Base-by-base conservation (phyloP, 2,797 vertebrate species). In the Urosaurus nigricauda region DNA sequence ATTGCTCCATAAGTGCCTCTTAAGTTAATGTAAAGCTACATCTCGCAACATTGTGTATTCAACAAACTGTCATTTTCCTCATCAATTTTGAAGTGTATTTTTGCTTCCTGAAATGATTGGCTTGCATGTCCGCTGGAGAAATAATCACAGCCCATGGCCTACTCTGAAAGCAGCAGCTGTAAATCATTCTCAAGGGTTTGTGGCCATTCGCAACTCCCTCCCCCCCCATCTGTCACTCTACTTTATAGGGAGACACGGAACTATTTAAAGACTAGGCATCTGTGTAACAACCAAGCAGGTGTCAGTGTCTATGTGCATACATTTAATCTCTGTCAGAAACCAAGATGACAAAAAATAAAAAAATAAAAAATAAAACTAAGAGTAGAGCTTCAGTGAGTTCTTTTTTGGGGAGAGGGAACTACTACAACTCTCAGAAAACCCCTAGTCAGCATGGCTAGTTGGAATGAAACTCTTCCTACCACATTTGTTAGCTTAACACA, bases 1-100 rank as follows among this genome's bases (percentile, higher is more conserved):
- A 96, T 93, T 95, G 92, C 92, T 94, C 95, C 91, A 94, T 96
- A 96, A 96, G 95, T 95, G 95, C 95, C 95, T 96, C 95, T 96
- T 96, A 95, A 96, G 94, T 96, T 96, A 96, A 96, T 96, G 95
- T 95, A 95, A 95, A 94, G 90, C 95, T 93, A 92, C 94, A 93
- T 95, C 94, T 93, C 0, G 86, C 94, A 95, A 94, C 95, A 96
- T 95, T 92, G 92, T 95, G 95, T 91, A 95, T 95, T 94, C 95
- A 95, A 96, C 93, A 96, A 95, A 91, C 94, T 89, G 63, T 96
- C 95, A 94, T 94, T 95, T 95, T 93, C 93, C 94, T 92, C 95
- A 93, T 96, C 95, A 96, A 96, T 96, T 96, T 93, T 94, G 94
- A 94, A 47, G 92, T 94, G 94, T 35, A 0, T 94, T 96, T 84